phyloP scores from a whole-genome alignment of 1,140 invertebrate genomes.

The Hydropsyche tenuis region DNA sequence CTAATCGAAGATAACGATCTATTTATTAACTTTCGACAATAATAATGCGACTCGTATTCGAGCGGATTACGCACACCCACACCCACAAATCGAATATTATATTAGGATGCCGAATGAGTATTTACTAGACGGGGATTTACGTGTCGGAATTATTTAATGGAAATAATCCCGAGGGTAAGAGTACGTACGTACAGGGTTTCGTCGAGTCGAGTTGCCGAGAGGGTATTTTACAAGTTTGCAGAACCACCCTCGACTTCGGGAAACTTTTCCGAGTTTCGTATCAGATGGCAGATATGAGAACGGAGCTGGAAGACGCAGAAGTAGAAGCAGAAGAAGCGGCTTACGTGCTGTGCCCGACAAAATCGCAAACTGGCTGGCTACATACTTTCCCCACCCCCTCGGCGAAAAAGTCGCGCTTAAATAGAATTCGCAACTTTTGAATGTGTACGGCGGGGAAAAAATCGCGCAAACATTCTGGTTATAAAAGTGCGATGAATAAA shows the following conservation, averaged over 20 bases:
- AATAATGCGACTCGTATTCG: too few relatives aligned
- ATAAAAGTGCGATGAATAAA: not conserved
- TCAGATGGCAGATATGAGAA: slow-evolving; percentile 24
- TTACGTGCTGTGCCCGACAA: slow-evolving; percentile 4
- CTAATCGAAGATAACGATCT: too few relatives aligned
- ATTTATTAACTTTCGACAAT: too few relatives aligned
- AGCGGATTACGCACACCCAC: too few relatives aligned
- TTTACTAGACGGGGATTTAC: not conserved
- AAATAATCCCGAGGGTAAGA: not conserved
- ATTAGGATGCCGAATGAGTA: too few relatives aligned
- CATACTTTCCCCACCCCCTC: not conserved
- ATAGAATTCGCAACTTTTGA: slow-evolving; percentile 9
- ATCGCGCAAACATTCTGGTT: too few relatives aligned
- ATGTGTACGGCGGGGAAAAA: too few relatives aligned
- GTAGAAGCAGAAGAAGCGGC: too few relatives aligned
- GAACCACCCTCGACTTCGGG: not conserved
- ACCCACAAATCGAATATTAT: too few relatives aligned
- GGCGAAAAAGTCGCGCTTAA: not conserved
- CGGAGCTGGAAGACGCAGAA: not conserved
- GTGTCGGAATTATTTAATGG: slow-evolving; percentile 22
- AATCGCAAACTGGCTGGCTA: not conserved
- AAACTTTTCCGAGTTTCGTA: slow-evolving; percentile 13
- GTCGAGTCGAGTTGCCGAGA: slow-evolving; percentile 25
- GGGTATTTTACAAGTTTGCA: slow-evolving; percentile 21
- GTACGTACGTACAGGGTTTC: not conserved